A percentile compares a stretch with the other conserved stretches of the same genome.
Evolutionary conservation across 37 sponge, comb jelly and placozoan species (phyloP).

Genomic region (Theonella swinhoei): DNA sequence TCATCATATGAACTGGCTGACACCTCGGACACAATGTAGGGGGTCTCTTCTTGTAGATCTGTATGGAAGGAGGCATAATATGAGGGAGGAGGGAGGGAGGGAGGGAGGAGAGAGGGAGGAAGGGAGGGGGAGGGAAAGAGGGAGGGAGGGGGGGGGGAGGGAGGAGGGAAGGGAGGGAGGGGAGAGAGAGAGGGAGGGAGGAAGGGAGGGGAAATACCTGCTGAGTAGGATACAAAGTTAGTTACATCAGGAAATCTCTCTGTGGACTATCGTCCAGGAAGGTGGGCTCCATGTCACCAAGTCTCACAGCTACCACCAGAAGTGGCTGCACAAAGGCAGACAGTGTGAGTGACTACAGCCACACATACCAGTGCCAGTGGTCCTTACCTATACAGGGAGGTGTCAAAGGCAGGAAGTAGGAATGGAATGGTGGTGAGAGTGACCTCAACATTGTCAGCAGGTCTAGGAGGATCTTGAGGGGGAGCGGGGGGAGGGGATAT

Average conservation of each 20-base stretch:
- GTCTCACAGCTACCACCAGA: neutral
- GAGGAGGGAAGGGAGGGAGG: neutral
- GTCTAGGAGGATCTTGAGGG: neutral
- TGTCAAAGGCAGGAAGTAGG: neutral
- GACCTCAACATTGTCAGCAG: neutral
- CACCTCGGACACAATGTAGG: slow-evolving; percentile 46
- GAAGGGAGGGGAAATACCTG: neutral
- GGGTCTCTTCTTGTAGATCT: neutral
- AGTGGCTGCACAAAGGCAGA: neutral
- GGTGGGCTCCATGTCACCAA: neutral
- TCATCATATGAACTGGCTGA: neutral
- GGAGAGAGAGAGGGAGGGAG: neutral
- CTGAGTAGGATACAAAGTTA: neutral
- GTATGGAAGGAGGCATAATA: neutral
- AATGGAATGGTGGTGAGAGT: slow-evolving; percentile 18
- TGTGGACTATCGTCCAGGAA: too few species aligned
- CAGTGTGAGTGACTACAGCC: neutral
- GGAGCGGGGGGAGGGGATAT: neutral
- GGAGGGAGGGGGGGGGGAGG: neutral
- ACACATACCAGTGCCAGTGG: neutral
- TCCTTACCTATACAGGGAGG: neutral
- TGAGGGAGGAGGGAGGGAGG: slow-evolving; percentile 4
- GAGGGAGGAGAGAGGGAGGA: neutral
- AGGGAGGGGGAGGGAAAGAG: neutral
- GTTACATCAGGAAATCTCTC: neutral